Base-by-base conservation (phyloP, 30 jellyfish, hydroid and myxozoan genomes). In the Aurelia sp. region DNA sequence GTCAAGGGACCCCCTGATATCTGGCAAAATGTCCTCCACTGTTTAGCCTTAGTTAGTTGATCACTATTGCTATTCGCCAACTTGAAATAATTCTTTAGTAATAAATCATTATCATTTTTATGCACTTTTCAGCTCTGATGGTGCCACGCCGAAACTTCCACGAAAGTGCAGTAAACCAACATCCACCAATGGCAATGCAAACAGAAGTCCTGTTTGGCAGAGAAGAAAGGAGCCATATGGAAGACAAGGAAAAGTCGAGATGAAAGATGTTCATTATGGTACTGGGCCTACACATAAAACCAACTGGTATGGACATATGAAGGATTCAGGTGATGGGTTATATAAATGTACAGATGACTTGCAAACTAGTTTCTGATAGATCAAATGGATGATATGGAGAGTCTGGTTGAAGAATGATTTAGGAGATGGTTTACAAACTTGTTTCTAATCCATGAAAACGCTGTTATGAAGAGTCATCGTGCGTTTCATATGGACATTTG, bases 181-280 rank as follows among this genome's bases (percentile, higher is more conserved):
- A 6, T 74, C 53, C 22, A 84, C 87, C 23, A 84, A 60, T 61
- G 74, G 58, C 13, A 47, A 73, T 51, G 66, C 86, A 13, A 47
- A 51, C 16, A 66, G 41, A 11, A 84, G 87, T 40, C 93, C 93
- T 15, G 87, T 84, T 21, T 84, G 93, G 93, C 93, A 84, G 87
- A 37, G 70, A 63, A 64, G 93, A 37, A 73, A 76, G 35, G 82
- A 86, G 5, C 82, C 93, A 13, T 71, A 71, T 73, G 85, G 74
- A 61, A 40, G 93, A 59, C 93, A 84, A 50, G 84, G 68, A 3
- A 61, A 65, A 41, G 87, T 84, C 6, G 93, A 84, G 64, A 71
- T 84, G 93, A 72, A 68, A 13, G 93, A 84, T 57, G 55, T 84
- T 60, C 86, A 33, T 40, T 60, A 20, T 84, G 87, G 82, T 1